These are phyloP conservation scores for Oreochromis aureus DNA, from an alignment of 2,113 vertebrate genomes.

Conservation along the genomic window DNA sequence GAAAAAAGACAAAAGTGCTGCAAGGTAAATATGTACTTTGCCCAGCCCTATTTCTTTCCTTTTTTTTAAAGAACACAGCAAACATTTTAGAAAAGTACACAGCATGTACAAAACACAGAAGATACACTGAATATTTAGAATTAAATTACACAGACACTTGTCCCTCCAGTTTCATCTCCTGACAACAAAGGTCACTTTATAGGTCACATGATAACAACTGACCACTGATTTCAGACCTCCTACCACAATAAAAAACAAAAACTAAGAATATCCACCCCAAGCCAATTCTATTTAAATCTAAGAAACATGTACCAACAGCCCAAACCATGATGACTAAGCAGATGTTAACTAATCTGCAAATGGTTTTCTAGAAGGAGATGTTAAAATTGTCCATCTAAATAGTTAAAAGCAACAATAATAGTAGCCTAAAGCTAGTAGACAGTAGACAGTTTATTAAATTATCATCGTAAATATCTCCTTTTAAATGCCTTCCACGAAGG, in stretches of 20 bases:
- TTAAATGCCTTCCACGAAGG: neutral
- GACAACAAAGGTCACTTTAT: constrained; percentile 55
- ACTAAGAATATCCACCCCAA: neutral
- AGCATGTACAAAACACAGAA: constrained; percentile 19
- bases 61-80: neutral
- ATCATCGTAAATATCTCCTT: neutral
- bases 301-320: neutral
- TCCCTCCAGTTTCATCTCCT: constrained; percentile 22
- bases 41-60: neutral
- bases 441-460: neutral
- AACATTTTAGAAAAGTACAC: constrained; percentile 16
- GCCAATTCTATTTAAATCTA: neutral
- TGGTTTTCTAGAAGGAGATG: neutral
- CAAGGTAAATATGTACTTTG: constrained; percentile 35
- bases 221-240: constrained; percentile 23
- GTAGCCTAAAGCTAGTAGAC: neutral
- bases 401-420: neutral
- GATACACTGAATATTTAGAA: neutral
- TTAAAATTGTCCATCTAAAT: neutral
- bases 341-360: neutral
- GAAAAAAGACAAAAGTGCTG: constrained; percentile 37
- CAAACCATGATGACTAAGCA: neutral
- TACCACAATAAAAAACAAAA: neutral
- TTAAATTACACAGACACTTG: constrained; percentile 38
- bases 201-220: constrained; percentile 66